Evolutionary conservation across 2,797 vertebrate genomes (phyloP).

Genomic region (Syngnathus acus): DNA sequence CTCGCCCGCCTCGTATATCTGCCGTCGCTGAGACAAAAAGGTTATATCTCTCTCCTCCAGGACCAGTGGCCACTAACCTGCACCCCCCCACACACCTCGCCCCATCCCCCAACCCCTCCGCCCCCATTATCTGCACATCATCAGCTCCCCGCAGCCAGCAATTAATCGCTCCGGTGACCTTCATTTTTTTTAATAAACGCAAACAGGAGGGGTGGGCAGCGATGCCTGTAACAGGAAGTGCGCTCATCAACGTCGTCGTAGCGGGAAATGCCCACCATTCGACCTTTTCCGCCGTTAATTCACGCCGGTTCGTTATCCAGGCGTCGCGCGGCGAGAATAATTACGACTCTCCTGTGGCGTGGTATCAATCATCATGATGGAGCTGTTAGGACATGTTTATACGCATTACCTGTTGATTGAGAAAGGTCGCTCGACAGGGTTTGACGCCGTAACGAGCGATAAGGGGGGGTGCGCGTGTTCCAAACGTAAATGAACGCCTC

Average conservation of each 20-base stretch:
- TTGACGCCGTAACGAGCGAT: conserved; percentile 1
- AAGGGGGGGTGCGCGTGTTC: conserved; percentile 3
- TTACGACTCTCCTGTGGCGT: conserved; percentile 32
- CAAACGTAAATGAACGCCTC: conserved; percentile 14
- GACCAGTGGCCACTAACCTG: conserved; percentile 26
- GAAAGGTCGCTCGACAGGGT: background rate
- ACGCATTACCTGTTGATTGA: conserved; percentile 10
- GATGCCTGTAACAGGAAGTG: conserved; percentile 3
- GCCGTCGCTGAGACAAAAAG: conserved; percentile 71
- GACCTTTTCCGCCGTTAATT: conserved; percentile 24
- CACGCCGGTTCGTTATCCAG: conserved; percentile 13
- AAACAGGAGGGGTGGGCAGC: background rate
- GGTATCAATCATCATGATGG: conserved; percentile 18
- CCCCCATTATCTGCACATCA: conserved; percentile 42
- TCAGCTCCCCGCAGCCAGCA: conserved; percentile 23
- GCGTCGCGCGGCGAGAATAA: conserved; percentile 14
- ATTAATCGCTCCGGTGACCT: conserved; percentile 35
- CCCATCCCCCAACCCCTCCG: conserved; percentile 32
- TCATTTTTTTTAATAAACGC: conserved; percentile 23
- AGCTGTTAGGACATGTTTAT: conserved; percentile 26
- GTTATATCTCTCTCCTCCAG: conserved; percentile 64
- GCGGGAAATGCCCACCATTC: conserved; percentile 21
- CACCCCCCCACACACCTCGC: conserved; percentile 38
- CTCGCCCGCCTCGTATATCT: conserved; percentile 63
- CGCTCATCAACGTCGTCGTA: conserved; percentile 12